Evolutionary conservation across 2,797 vertebrate species (phyloP), one percentile per base, ranked within the genome.

Genomic region (Heteromormyrus szaboi): DNA sequence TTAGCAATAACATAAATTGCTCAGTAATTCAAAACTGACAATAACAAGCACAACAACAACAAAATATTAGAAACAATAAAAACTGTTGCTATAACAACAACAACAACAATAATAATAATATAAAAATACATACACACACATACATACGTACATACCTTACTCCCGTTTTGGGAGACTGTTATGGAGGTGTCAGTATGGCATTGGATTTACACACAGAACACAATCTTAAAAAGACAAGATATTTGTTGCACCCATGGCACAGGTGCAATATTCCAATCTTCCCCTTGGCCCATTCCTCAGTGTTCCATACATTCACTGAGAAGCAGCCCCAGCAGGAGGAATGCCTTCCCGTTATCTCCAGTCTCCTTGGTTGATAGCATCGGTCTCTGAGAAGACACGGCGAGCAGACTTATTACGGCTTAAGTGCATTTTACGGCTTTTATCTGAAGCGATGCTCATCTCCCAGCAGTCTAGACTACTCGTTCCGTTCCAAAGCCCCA

Each of bases 331-430:
- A 87, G 89, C 92, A 91, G 92, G 90, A 94, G 94, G 95, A 96
- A 95, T 95, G 94, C 91, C 92, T 94, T 91, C 87, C 87, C 4
- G 85, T 25, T 68, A 90, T 91, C 90, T 93, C 91, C 93, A 91
- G 91, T 93, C 88, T 91, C 90, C 90, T 93, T 88, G 89, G 89
- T 46, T 94, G 96, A 96, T 96, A 96, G 95, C 94, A 96, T 96
- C 96, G 95, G 94, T 93, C 94, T 96, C 95, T 91, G 90, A 93
- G 89, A 91, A 93, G 92, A 93, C 91, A 91, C 92, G 90, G 94
- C 95, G 93, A 92, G 95, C 93, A 92, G 93, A 93, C 93, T 91
- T 59, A 95, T 96, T 95, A 95, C 94, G 94, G 92, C 93, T 93
- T 90, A 92, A 95, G 93, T 94, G 94, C 86, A 87, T 94, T 93